Evolutionary conservation across 2,797 vertebrate species (phyloP).

Genomic region (Tragelaphus oryx): DNA sequence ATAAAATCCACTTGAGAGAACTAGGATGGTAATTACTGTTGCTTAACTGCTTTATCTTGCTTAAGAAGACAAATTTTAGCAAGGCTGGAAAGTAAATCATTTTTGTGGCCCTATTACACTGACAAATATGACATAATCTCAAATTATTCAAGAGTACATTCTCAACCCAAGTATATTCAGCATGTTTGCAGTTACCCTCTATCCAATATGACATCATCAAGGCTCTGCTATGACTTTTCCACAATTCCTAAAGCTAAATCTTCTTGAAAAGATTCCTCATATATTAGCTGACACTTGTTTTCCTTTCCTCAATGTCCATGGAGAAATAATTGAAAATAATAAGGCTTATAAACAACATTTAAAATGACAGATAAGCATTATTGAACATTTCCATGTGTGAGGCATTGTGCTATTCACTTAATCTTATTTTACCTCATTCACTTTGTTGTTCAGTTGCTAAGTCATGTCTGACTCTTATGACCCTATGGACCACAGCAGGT

Average conservation of each 20-base stretch:
- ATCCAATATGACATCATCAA: constrained; percentile 3
- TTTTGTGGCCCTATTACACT: constrained; percentile 52
- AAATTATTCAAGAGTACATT: constrained; percentile 55
- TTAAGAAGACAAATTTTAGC: constrained; percentile 54
- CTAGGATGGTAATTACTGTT: constrained; percentile 32
- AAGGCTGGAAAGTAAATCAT: constrained; percentile 48
- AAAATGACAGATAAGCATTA: neutral
- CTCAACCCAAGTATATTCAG: neutral
- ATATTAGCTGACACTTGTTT: neutral
- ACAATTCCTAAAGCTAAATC: constrained; percentile 16
- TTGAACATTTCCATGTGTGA: neutral
- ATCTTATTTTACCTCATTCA: neutral
- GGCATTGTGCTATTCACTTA: neutral
- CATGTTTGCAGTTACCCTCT: constrained; percentile 11
- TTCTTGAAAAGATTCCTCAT: neutral
- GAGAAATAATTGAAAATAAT: neutral
- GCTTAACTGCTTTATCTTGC: constrained; percentile 58
- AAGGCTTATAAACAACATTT: neutral
- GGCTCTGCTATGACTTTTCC: constrained; percentile 11
- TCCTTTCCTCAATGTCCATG: neutral
- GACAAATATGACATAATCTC: constrained; percentile 46
- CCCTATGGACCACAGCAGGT: neutral
- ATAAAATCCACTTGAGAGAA: constrained; percentile 5
- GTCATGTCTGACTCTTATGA: neutral
- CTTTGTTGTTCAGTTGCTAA: neutral